Evolutionary conservation across 2,797 vertebrate species (phyloP), one percentile per base, ranked within the genome.

Genomic region (Alectoris magna): DNA sequence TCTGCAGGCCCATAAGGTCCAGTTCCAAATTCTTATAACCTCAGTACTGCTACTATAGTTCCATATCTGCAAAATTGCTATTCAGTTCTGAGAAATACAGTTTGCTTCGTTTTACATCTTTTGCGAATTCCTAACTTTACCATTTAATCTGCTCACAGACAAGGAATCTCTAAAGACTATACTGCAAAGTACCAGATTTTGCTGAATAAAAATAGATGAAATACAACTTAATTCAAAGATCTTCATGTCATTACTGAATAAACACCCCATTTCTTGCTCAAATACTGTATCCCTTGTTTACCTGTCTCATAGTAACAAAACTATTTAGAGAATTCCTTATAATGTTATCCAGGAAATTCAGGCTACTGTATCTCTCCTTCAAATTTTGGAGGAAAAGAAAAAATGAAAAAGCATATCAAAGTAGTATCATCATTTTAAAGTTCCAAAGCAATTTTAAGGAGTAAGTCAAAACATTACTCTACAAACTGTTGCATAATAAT

Each of bases 381-480:
- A 84, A 83, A 75, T 74, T 62, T 14, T 69, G 29, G 80, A 23
- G 17, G 4, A 56, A 59, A 62, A 23, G 12, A 51, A 58, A 21
- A 16, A 23, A 11, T 2, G n/a, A 70, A 64, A n/a, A 79, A 49
- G 17, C 59, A 60, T 7, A 3, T 17, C 56, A 64, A n/a, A 78
- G 26, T 63, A 79, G 84, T 44, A 27, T 77, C 81, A 75, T 55
- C 43, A 72, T 88, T 88, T 68, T 82, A 55, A 86, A 4, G 5
- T 85, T 84, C 60, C 41, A 51, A 86, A 88, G 72, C 70, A 79
- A 66, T 90, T 96, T 79, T 82, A 72, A 92, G 53, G 22, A 81
- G 10, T n/a, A 92, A 94, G 84, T 93, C 92, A 95, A 93, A 96
- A 93, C 60, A 86, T 76, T 58, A 87, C 76, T 81, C 29, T 75